Base-by-base conservation (phyloP, 2,113 vertebrate species). In the Stomatorhinus ivindoensis region DNA sequence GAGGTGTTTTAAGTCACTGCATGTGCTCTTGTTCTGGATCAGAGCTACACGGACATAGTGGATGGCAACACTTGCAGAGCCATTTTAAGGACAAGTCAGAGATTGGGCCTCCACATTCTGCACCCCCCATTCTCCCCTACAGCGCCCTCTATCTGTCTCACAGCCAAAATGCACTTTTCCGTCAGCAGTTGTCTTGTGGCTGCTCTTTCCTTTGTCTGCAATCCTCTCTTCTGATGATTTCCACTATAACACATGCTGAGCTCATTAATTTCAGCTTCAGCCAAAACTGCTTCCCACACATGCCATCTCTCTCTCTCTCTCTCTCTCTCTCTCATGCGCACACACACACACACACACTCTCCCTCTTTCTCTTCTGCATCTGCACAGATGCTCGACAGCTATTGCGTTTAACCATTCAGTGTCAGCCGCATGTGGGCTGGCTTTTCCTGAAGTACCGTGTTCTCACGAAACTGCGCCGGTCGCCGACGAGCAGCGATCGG, bases 211-310 rank as follows among this genome's bases (percentile, higher is more conserved):
- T 95, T 94, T 93, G 95, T 93, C 93, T 93, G 93, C 94, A 94
- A 92, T 94, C 94, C 35, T 94, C 92, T 90, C 92, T 93, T 93
- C 90, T 93, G 94, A 95, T 94, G 94, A 94, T 91, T 93, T 93
- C 91, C 92, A 92, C 92, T 94, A 90, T 83, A 93, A 94, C 94
- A 94, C 95, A 95, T 95, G 95, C 94, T 95, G 95, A 95, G 95
- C 94, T 95, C 55, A 61, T 61, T 61, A 61, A n/a, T 61, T 61
- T 61, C 55, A 61, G 55, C 55, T 61, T 61, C 91, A 92, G 94
- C 94, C 95, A 96, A 94, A 95, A 93, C 93, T 93, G 91, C 94
- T 95, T 95, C 94, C 94, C 93, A 95, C 94, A 87, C 90, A 93
- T 93, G 93, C 93, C 92, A 93, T 94, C 44, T 86, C 48, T 35